phyloP scores from a whole-genome alignment of 2,113 vertebrate species.

The Neomonachus schauinslandi region DNA sequence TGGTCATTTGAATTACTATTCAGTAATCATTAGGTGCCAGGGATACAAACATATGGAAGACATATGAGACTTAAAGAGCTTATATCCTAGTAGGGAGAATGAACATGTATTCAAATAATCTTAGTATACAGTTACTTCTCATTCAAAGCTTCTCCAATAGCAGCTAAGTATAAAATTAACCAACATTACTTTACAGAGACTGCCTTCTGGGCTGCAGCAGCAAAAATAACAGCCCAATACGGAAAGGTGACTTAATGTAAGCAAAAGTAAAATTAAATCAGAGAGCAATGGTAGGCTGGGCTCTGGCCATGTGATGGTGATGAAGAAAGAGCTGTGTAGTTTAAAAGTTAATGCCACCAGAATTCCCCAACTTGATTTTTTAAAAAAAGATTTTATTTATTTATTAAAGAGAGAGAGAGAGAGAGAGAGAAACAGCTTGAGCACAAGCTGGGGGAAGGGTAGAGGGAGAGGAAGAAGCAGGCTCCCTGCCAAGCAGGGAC shows the following conservation, averaged over 20 bases:
- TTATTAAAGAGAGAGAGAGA: too few species aligned
- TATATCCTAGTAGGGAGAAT: neutral
- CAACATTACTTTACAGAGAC: neutral
- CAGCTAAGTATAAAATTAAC: neutral
- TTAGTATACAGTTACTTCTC: neutral
- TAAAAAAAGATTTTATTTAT: too few species aligned
- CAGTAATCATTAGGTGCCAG: neutral
- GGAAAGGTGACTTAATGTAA: neutral
- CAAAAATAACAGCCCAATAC: neutral
- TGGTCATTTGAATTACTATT: neutral
- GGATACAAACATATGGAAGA: neutral
- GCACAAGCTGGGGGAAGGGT: too few species aligned
- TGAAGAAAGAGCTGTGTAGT: conserved; percentile 3
- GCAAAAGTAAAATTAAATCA: neutral
- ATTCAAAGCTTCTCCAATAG: conserved; percentile 4
- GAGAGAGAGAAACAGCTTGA: too few species aligned
- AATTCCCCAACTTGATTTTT: conserved; percentile 35
- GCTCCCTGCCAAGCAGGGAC: neutral
- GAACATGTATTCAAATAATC: neutral
- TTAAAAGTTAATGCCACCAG: neutral
- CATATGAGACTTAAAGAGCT: neutral
- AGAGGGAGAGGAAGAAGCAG: too few species aligned
- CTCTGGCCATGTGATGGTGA: neutral
- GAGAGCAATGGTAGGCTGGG: neutral
- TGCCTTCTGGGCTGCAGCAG: neutral